Base-by-base conservation (phyloP, 2,888 invertebrate species). In the Caenorhabditis uteleia region DNA sequence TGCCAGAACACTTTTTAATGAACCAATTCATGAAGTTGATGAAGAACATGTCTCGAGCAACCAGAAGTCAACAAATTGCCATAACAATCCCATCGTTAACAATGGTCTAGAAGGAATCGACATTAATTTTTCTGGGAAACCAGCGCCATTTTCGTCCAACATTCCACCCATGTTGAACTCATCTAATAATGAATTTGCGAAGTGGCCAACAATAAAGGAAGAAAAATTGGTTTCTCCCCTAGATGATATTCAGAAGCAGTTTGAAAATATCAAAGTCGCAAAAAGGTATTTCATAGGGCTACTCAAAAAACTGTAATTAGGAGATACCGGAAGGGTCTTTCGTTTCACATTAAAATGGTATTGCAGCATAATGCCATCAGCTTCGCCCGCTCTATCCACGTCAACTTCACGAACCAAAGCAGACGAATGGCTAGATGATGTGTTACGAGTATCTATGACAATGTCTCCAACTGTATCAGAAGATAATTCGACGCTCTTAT, bases 11-110 rank as follows among this genome's bases (percentile, higher is more conserved):
- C 58, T 78, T 16, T 68, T 70, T 64, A 76, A 74, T 31, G 75
- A 79, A 47, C 79, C 79, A 8, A 79, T 79, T 46, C 74, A 76
- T 55, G 79, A 79, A 46, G 76, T 76, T 36, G 79, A 79, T n/a
- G 78, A 77, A 25, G 78, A 79, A 44, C 56, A 43, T 65, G 31
- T 38, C 57, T 5, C 42, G 53, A 8, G n/a, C 33, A 12, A 27
- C 34, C n/a, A n/a, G n/a, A n/a, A n/a, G 10, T 34, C 49, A 34
- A 20, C 25, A 14, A 42, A 20, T 46, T 44, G 26, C n/a, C n/a
- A n/a, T n/a, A n/a, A n/a, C n/a, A 25, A 8, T 23, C 42, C 54
- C 18, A 25, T 38, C 14, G 14, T 36, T 6, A 55, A 55, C 2
- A 68, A 60, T 33, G 61, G 55, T 8, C 18, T 58, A 14, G 56